A percentile compares a stretch with the other conserved stretches of the same genome.
phyloP scores from a whole-genome alignment of 1,140 invertebrate species.

The Ceratitis capitata region DNA sequence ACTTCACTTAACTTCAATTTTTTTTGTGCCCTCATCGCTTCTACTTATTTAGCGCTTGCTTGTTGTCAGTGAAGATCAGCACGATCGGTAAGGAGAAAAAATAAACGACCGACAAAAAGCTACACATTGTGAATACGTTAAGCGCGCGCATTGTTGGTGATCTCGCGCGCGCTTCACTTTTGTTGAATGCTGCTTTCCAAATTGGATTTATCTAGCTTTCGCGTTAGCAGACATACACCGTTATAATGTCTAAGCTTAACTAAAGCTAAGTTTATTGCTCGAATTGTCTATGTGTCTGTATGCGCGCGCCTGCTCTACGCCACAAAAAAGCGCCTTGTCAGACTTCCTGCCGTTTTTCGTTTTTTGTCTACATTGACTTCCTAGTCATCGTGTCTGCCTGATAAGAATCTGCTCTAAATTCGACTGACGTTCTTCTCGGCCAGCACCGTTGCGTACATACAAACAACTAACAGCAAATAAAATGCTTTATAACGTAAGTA shows the following conservation, averaged over 20 bases:
- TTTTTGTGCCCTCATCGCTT: no score
- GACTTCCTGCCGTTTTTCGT: conserved; percentile 1
- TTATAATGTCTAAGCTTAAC: background rate
- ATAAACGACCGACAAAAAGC: no score
- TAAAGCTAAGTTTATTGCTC: background rate
- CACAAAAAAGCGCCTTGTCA: background rate
- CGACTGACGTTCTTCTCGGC: background rate
- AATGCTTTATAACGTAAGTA: background rate
- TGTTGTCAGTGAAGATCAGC: background rate
- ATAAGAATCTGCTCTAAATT: conserved; percentile 36
- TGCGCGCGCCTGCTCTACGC: background rate
- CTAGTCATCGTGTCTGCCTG: conserved; percentile 31
- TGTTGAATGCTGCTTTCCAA: conserved; percentile 11
- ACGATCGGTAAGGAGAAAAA: background rate
- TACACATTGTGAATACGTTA: background rate
- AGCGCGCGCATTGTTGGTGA: background rate
- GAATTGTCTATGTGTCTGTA: background rate
- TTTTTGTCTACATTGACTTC: background rate
- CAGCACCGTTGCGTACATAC: background rate
- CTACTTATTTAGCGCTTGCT: background rate
- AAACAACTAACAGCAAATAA: background rate
- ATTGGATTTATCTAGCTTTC: conserved; percentile 17
- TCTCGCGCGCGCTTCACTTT: background rate
- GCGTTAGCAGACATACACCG: background rate
- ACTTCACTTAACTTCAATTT: no score